Evolutionary conservation across 2,888 invertebrate species (phyloP).

Genomic region (Taphrorychus bicolor): DNA sequence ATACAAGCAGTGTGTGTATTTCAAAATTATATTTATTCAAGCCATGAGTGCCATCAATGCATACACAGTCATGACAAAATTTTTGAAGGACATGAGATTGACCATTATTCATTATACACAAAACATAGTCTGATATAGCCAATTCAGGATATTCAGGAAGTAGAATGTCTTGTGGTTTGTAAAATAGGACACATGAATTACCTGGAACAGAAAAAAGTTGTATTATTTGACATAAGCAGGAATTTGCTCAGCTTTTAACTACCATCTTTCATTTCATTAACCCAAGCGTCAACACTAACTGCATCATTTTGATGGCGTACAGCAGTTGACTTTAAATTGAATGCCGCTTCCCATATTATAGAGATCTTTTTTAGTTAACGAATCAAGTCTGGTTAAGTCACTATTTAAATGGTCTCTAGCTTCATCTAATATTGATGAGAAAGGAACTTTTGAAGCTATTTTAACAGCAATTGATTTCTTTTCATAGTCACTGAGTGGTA

Average conservation of each 20-base stretch:
- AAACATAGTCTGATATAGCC: not conserved
- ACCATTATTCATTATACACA: constrained; percentile 13
- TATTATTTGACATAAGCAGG: no score
- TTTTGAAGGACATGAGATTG: constrained; percentile 43
- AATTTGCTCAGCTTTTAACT: no score
- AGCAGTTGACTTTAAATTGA: constrained; percentile 24
- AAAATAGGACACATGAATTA: constrained; percentile 25
- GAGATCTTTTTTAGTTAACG: constrained; percentile 37
- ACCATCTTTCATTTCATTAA: constrained; percentile 30
- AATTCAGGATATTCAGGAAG: constrained; percentile 1
- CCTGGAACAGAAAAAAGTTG: no score
- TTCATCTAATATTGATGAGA: constrained; percentile 37
- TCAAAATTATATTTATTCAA: constrained; percentile 43
- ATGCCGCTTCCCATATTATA: constrained; percentile 38
- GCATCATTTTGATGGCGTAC: constrained; percentile 29
- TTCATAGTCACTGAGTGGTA: constrained; percentile 13
- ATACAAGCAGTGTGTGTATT: constrained; percentile 40
- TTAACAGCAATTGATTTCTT: constrained; percentile 1
- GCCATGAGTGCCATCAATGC: constrained; percentile 27
- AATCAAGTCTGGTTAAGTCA: not conserved
- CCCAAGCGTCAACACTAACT: constrained; percentile 18
- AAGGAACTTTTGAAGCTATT: constrained; percentile 36
- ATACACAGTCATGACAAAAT: constrained; percentile 34
- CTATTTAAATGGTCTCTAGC: constrained; percentile 19
- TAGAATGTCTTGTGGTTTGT: constrained; percentile 10